Conservation (phyloP, 2,797 vertebrate species). For the Spinus pinus region DNA sequence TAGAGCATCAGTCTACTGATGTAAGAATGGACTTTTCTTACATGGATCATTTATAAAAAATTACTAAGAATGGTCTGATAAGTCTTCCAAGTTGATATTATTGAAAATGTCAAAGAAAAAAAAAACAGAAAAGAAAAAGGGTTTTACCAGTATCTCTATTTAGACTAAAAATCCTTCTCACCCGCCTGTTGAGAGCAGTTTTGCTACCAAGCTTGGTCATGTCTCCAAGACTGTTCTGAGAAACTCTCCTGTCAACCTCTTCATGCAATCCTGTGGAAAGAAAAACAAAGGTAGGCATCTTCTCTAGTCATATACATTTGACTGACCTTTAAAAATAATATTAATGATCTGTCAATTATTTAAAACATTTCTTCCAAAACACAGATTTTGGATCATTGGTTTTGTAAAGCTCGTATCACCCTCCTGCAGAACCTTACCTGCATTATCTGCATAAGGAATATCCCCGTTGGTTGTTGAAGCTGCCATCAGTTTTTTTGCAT, state of each 20-base stretch:
- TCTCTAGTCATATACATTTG: background rate
- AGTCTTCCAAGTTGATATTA: background rate
- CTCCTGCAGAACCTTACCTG: constrained; percentile 67
- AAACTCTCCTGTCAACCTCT: constrained; percentile 91
- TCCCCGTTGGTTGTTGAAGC: constrained; percentile 85
- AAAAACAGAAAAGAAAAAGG: background rate
- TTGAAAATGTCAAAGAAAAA: background rate
- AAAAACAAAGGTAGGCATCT: background rate
- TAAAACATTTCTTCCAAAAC: background rate
- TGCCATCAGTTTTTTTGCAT: constrained; percentile 83
- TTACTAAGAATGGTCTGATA: background rate
- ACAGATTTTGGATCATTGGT: background rate
- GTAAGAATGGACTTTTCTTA: background rate
- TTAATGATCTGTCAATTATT: background rate
- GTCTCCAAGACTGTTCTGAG: constrained; percentile 93
- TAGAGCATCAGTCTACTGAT: background rate
- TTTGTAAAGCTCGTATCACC: background rate
- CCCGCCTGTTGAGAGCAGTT: constrained; percentile 89
- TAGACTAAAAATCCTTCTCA: constrained; percentile 68
- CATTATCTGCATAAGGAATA: constrained; percentile 74
- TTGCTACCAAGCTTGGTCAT: constrained; percentile 92
- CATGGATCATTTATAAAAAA: background rate
- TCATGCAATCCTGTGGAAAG: constrained; percentile 83
- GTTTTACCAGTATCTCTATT: background rate
- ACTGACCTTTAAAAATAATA: background rate